Evolutionary conservation across 2,888 invertebrate genomes (phyloP).

Genomic region (Incurvaria masculella): DNA sequence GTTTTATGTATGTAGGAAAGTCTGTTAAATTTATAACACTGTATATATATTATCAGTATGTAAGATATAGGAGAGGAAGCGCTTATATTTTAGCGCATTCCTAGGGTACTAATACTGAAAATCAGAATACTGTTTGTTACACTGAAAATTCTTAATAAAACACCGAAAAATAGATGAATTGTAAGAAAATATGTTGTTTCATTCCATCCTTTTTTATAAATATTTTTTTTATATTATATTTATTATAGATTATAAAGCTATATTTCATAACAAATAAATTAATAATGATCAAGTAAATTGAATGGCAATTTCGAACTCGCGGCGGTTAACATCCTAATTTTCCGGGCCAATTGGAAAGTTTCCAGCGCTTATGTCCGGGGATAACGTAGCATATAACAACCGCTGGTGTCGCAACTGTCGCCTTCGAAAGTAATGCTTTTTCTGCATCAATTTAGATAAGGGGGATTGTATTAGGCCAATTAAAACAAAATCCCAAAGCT

Average conservation of each 20-base stretch:
- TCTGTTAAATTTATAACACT: neutral
- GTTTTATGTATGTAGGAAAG: too few species aligned
- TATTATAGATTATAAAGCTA: too few species aligned
- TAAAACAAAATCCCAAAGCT: too few species aligned
- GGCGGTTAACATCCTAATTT: neutral
- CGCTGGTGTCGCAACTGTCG: too few species aligned
- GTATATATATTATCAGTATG: neutral
- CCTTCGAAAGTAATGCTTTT: too few species aligned
- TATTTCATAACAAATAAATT: too few species aligned
- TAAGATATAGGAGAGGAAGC: neutral
- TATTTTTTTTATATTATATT: too few species aligned
- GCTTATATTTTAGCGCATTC: neutral
- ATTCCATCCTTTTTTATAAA: neutral
- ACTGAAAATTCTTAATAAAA: slow-evolving; percentile 29
- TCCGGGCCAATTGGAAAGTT: neutral
- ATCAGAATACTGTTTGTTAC: slow-evolving; percentile 50
- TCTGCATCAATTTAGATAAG: too few species aligned
- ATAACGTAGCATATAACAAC: too few species aligned
- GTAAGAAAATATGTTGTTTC: neutral
- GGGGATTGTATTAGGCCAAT: too few species aligned
- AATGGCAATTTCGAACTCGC: too few species aligned
- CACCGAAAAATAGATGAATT: neutral
- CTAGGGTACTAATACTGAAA: slow-evolving; percentile 13
- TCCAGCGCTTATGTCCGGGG: neutral
- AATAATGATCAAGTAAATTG: too few species aligned